Percentiles rank a stretch among this genome's conserved stretches.
Conservation (phyloP, 2,888 invertebrate species). For the Sympetrum striolatum region DNA sequence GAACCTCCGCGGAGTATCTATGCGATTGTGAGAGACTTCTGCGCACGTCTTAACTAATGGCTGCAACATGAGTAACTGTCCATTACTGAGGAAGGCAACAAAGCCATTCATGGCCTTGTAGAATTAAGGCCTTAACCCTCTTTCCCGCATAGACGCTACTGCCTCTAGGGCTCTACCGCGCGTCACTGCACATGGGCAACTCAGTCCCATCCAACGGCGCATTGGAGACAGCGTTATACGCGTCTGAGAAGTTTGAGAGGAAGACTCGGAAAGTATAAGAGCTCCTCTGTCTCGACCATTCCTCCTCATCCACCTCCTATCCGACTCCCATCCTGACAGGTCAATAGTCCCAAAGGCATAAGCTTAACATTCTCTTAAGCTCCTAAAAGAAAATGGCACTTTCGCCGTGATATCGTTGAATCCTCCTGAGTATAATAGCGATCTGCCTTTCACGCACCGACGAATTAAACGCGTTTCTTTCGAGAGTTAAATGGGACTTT, state of each 20-base stretch:
- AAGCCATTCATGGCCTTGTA: constrained; percentile 16
- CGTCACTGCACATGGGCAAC: constrained; percentile 24
- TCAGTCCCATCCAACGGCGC: constrained; percentile 13
- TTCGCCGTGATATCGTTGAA: not conserved
- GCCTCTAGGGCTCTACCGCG: not conserved
- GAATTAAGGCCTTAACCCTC: not conserved
- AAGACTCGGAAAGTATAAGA: not conserved
- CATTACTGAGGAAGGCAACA: constrained; percentile 13
- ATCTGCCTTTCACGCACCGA: not conserved
- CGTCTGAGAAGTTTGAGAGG: constrained; percentile 36
- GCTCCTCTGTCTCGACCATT: not conserved
- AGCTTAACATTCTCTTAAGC: not conserved
- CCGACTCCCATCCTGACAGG: not conserved
- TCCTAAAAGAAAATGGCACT: not conserved
- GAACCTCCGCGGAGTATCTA: constrained; percentile 10
- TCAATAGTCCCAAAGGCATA: not conserved
- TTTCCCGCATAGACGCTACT: not conserved
- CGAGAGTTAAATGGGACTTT: too few species aligned
- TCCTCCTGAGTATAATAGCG: not conserved
- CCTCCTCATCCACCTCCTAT: not conserved
- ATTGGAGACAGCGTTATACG: constrained; percentile 32
- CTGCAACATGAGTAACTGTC: constrained; percentile 23
- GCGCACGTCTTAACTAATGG: not conserved
- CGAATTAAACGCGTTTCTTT: not conserved
- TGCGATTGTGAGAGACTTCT: not conserved